Evolutionary conservation across 2,888 invertebrate genomes (phyloP).

Genomic region (Troilus luridus): DNA sequence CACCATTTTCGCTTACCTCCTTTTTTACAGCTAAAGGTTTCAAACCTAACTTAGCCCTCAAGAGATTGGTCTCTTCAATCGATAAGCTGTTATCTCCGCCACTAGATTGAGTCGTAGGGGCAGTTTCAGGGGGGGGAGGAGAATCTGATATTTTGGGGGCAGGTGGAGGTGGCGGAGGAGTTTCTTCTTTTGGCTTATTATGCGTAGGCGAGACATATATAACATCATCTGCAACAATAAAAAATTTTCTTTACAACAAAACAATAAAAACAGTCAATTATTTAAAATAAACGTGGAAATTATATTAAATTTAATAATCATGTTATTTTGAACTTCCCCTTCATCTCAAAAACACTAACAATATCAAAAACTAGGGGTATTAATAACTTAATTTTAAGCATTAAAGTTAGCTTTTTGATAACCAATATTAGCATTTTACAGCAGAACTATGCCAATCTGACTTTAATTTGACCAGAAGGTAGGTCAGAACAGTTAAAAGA

Average conservation of each 20-base stretch:
- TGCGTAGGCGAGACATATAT: conserved; percentile 65
- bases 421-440: no score
- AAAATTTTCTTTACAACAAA: not conserved
- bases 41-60: conserved; percentile 92
- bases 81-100: conserved; percentile 75
- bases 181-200: conserved; percentile 52
- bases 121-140: conserved; percentile 64
- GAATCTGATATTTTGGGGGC: conserved; percentile 64
- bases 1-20: conserved; percentile 66
- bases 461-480: no score
- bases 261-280: not conserved
- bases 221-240: conserved; percentile 63
- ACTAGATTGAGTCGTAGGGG: conserved; percentile 67
- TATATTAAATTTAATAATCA: not conserved
- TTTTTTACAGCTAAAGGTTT: conserved; percentile 84
- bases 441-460: no score
- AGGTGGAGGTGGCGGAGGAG: conserved; percentile 60
- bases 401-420: no score
- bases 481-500: no score
- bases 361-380: not conserved
- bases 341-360: no score
- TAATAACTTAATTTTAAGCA: not conserved
- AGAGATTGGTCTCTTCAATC: conserved; percentile 87
- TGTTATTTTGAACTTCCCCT: not conserved
- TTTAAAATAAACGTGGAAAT: not conserved